Conservation (phyloP, 2,113 vertebrate species). For the Scartelaos histophorus region DNA sequence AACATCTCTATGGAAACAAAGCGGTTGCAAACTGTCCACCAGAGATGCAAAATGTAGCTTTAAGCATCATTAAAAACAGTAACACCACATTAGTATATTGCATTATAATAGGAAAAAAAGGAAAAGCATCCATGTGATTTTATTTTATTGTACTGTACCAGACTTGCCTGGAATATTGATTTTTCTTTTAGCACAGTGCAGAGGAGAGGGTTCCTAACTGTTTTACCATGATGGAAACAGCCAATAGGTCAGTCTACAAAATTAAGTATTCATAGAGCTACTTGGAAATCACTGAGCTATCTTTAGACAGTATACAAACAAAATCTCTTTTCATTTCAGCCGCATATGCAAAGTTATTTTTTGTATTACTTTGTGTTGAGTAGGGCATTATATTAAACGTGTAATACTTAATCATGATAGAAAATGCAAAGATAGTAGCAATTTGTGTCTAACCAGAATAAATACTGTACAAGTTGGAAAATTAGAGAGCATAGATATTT, state of each 20-base stretch:
- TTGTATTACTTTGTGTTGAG: not conserved
- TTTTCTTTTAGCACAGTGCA: slow-evolving; percentile 39
- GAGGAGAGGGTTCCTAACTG: slow-evolving; percentile 17
- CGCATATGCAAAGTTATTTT: not conserved
- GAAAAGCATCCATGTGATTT: slow-evolving; percentile 22
- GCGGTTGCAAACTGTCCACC: not conserved
- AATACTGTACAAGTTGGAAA: too few relatives aligned
- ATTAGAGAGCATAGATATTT: not conserved
- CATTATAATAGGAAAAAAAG: slow-evolving; percentile 23
- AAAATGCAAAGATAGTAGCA: too few relatives aligned
- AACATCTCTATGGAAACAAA: not conserved
- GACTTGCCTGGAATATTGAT: slow-evolving; percentile 24
- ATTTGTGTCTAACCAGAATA: too few relatives aligned
- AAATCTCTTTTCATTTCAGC: not conserved
- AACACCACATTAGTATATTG: slow-evolving; percentile 25
- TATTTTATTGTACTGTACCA: slow-evolving; percentile 15
- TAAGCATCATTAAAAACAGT: slow-evolving; percentile 1
- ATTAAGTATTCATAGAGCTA: slow-evolving; percentile 28
- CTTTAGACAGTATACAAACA: not conserved
- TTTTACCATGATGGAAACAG: slow-evolving; percentile 11
- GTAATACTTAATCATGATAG: not conserved
- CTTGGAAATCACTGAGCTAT: slow-evolving; percentile 19
- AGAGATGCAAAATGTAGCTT: too few relatives aligned
- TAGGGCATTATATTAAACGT: not conserved
- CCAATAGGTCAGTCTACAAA: slow-evolving; percentile 9